Evolutionary conservation across 2,113 vertebrate species (phyloP), one percentile per base, ranked within the genome.

Genomic region (Phycodurus eques): DNA sequence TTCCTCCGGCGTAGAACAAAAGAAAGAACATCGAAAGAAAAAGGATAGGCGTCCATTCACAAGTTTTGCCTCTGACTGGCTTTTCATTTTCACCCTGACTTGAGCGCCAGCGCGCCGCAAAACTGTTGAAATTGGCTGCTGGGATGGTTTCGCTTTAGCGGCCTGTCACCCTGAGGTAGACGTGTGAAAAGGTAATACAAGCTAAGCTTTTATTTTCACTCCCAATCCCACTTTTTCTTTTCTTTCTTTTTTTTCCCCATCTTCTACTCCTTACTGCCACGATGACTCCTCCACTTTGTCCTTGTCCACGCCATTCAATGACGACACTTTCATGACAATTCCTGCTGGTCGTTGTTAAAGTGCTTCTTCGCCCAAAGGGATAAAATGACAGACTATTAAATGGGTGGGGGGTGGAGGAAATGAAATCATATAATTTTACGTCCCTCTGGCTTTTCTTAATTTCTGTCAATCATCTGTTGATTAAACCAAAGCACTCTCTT

Each of bases 111-210:
- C 70, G 68, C 70, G 59, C 75, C 67, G 74, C 81, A 73, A 85
- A 89, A 82, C 84, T 78, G 84, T 75, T 70, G 82, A 84, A 85
- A 89, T 89, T 85, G 83, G 87, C 81, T 86, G 88, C 79, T 86
- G 85, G 84, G 86, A 88, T 87, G 81, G 81, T 77, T 86, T 82
- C 75, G 67, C 85, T 83, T 90, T 86, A 81, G 83, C 88, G 82
- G 59, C 84, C 82, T 91, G 88, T 90, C 91, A 88, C 53, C 75
- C 76, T 47, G 74, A 57, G 77, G 71, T 73, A 74, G 87, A 90
- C 1, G 88, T 90, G 90, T 87, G 85, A 91, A 91, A 90, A 86
- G 80, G 75, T 86, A 89, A 91, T 88, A 79, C 75, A 74, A 78
- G 75, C 78, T 63, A 49, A 39, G 47, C 63, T 43, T 63, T 76